Base-by-base conservation (phyloP, 2,113 vertebrate genomes). In the Crotalus helleri region DNA sequence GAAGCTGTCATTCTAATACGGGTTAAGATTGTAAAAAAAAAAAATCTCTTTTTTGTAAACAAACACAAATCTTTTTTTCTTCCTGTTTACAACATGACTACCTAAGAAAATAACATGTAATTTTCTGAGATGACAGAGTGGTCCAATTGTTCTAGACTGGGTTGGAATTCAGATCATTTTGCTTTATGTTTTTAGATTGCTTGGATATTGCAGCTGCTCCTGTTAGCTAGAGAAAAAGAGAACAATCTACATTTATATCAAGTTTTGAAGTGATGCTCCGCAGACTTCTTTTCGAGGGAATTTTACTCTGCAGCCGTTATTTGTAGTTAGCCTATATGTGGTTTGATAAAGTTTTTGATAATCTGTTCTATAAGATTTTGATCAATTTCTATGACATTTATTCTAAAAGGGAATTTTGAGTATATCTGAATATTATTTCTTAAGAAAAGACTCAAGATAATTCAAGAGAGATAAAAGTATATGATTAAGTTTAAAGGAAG, bases 51-150 rank as follows among this genome's bases (percentile, higher is more conserved):
- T 33, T 23, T 81, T 21, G 17, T 59, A 39, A 29, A 90, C 58
- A 61, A 91, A 91, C 29, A 92, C 4, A 89, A 64, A 61, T 21
- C 19, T 46, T 39, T 81, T 55, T 39, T 88, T 91, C 59, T 86
- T n/a, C 54, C 61, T 3, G 49, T 92, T 87, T 91, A 57, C 81
- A 23, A 91, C 89, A 93, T 49, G 59, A 74, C 92, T 19, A 46
- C 9, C 88, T 85, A 58, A 91, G 91, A 93, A 64, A 21, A 46
- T 88, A 9, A 4, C 51, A 39, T 57, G 88, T 15, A 57, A 51
- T 12, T 89, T 89, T 90, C 13, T 12, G 17, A 49, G 15, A 0
- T 21, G 21, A 24, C 5, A 0, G 44, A 86, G 0, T 90, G 61
- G 90, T 23, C 74, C 21, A 92, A 69, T 5, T 54, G 26, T 5